Evolutionary conservation across 2,888 invertebrate genomes (phyloP), one percentile per base, ranked within the genome.

Genomic region (Philopedon plagiatum): DNA sequence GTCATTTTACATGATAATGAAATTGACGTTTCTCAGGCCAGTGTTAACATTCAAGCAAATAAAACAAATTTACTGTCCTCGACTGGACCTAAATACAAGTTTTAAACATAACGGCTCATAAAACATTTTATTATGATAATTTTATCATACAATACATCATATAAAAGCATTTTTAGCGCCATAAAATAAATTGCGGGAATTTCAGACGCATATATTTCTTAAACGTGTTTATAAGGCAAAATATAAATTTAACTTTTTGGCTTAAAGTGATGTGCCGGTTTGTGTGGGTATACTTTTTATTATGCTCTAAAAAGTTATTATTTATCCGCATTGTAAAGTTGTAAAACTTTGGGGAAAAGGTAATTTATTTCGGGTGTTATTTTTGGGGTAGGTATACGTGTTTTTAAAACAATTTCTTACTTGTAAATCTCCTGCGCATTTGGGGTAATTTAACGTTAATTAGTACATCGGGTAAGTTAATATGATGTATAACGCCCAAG

Each of bases 101-200:
- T 39, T 39, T 23, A 46, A 46, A 23, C 19, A 46, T 46, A 46
- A 46, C 15, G 23, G 21, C 46, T 7, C 46, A 46, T 46, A 46
- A 46, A 44, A 18, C 44, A 44, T 44, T 44, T 44, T 44, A 44
- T 44, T 44, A 44, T 44, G 19, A 44, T 44, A 29, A 44, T 39
- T 39, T 39, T 39, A 46, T 19, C n/a, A 19, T n/a, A 46, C 19
- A 46, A 46, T 46, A 19, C 19, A 46, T 46, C 46, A 46, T 46
- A 21, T 19, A 21, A 46, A 46, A 46, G 23, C 21, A 46, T 23
- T 46, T 21, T 46, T 19, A 23, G 21, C 7, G 19, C 23, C 21
- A 23, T 46, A 46, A 46, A 46, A 46, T 46, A 23, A 46, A 46
- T 46, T 46, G 46, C n/a, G 46, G 23, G 21, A 46, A 46, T 46